Evolutionary conservation across 2,797 vertebrate species (phyloP).

Genomic region (Gallinago stenura): DNA sequence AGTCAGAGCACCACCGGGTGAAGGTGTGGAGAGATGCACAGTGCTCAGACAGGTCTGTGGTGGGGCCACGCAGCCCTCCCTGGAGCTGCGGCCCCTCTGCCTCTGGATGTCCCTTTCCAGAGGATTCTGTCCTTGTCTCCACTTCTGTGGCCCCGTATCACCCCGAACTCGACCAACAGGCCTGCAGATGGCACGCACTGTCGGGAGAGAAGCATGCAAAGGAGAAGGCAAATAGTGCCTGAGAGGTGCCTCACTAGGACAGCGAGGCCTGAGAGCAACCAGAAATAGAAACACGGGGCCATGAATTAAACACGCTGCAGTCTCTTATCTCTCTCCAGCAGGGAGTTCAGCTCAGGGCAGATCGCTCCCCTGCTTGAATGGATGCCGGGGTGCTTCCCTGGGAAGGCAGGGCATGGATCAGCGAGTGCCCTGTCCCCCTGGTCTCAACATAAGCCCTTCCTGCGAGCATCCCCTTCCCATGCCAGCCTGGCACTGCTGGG

Average conservation of each 20-base stretch:
- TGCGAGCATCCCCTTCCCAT: rapidly evolving
- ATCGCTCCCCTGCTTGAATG: background rate
- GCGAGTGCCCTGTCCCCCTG: background rate
- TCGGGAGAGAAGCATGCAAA: background rate
- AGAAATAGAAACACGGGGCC: slow-evolving; percentile 33
- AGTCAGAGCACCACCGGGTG: background rate
- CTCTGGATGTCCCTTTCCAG: background rate
- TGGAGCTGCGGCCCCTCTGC: background rate
- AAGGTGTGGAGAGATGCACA: rapidly evolving
- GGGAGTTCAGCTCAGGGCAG: slow-evolving; percentile 47
- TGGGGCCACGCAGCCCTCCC: background rate
- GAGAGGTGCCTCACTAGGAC: background rate
- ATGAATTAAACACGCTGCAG: slow-evolving; percentile 63
- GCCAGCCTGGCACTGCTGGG: background rate
- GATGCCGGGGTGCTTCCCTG: background rate
- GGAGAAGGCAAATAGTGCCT: background rate
- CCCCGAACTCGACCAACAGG: background rate
- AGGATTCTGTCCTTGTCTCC: background rate
- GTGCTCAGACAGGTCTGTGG: rapidly evolving
- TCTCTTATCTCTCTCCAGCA: background rate
- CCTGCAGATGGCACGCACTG: rapidly evolving
- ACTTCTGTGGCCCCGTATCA: background rate
- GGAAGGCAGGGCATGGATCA: background rate
- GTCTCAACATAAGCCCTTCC: background rate
- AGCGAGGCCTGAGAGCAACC: background rate